phyloP scores from a whole-genome alignment of 2,888 invertebrate species.

The Parthenolecanium corni region DNA sequence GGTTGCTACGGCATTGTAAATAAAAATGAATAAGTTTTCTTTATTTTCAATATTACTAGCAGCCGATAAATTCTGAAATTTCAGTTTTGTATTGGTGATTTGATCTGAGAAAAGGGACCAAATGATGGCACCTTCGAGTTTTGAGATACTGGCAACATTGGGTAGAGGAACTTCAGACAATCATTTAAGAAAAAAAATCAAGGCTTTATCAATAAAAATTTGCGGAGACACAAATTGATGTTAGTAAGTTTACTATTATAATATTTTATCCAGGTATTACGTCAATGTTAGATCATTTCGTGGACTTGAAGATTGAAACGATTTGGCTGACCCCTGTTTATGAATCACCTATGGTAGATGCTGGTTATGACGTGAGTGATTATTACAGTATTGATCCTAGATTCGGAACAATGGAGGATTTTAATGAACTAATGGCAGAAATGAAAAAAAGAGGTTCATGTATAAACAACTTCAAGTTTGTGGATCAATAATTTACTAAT shows the following conservation, averaged over 20 bases:
- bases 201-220: too few relatives aligned
- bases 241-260: background rate
- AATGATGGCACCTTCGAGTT: too few relatives aligned
- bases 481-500: background rate
- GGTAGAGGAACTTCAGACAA: too few relatives aligned
- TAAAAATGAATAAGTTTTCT: too few relatives aligned
- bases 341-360: slow-evolving; percentile 34
- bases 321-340: slow-evolving; percentile 15
- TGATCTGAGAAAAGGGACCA: too few relatives aligned
- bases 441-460: slow-evolving; percentile 38
- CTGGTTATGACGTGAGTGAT: slow-evolving; percentile 22
- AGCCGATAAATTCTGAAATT: too few relatives aligned
- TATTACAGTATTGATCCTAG: slow-evolving; percentile 1
- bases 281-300: slow-evolving; percentile 21
- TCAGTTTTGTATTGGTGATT: too few relatives aligned
- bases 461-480: background rate
- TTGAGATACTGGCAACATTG: too few relatives aligned
- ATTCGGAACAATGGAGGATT: slow-evolving; percentile 49
- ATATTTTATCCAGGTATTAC: slow-evolving; percentile 36
- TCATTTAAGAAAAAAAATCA: too few relatives aligned
- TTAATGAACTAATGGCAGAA: slow-evolving; percentile 39
- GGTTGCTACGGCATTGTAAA: too few relatives aligned
- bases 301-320: slow-evolving; percentile 14
- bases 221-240: background rate
- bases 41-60: too few relatives aligned